phyloP scores from a whole-genome alignment of 2,113 vertebrate species.

The Emydura subglobosa region DNA sequence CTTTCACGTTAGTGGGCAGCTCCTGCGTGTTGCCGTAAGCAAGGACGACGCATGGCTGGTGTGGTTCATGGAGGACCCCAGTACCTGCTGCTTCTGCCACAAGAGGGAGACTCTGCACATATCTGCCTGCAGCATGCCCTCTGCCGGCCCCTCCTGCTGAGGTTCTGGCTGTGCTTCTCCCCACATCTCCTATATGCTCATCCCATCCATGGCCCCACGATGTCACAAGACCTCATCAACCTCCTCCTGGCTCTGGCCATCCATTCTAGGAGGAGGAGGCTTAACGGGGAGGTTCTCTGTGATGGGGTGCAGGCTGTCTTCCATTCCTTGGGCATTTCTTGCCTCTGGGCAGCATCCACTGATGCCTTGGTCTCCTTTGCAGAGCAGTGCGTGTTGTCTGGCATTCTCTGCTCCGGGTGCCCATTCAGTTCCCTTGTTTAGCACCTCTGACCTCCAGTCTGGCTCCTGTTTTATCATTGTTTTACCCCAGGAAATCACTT shows the following conservation, averaged over 20 bases:
- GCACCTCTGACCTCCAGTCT: not conserved
- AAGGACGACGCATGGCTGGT: not conserved
- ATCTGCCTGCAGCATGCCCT: no score
- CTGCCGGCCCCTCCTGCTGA: not conserved
- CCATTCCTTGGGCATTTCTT: not conserved
- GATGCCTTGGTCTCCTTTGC: not conserved
- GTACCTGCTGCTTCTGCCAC: not conserved
- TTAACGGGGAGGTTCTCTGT: not conserved
- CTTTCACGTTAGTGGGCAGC: not conserved
- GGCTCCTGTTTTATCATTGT: not conserved
- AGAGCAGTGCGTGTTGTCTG: no score
- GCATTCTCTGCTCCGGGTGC: not conserved
- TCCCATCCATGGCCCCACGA: not conserved
- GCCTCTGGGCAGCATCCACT: not conserved
- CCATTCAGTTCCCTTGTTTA: not conserved
- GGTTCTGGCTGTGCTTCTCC: not conserved
- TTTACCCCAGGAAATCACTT: not conserved
- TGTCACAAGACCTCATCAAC: not conserved
- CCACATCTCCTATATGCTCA: not conserved
- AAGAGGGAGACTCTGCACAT: not conserved
- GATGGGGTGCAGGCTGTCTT: not conserved
- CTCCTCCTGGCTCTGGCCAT: not conserved
- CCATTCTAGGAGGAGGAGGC: not conserved
- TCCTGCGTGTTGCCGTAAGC: not conserved
- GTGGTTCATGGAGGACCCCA: not conserved